Percentiles rank a stretch among this genome's conserved stretches.
Evolutionary conservation across 2,888 invertebrate genomes (phyloP).

Genomic region (Torymus tubicola): DNA sequence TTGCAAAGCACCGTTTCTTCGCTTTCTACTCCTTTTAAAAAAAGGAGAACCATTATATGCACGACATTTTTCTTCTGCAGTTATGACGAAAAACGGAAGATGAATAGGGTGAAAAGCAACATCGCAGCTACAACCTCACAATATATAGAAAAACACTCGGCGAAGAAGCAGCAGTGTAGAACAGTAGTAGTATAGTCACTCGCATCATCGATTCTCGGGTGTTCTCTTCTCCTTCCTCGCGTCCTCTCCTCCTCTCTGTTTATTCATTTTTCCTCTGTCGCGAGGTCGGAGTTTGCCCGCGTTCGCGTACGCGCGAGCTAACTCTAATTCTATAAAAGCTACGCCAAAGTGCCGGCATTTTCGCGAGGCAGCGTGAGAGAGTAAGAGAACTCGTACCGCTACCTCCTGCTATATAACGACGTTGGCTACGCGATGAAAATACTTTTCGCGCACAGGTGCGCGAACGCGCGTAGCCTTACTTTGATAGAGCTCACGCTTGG

Average conservation of each 20-base stretch:
- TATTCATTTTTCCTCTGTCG: not conserved
- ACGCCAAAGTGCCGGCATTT: constrained; percentile 30
- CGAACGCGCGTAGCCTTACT: no score
- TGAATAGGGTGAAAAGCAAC: no score
- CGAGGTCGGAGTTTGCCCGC: constrained; percentile 19
- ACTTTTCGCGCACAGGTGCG: constrained; percentile 6
- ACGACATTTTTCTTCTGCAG: no score
- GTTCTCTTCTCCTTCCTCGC: not conserved
- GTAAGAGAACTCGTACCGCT: no score
- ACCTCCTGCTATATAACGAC: not conserved
- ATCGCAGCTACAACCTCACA: no score
- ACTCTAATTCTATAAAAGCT: constrained; percentile 41
- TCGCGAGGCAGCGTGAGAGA: not conserved
- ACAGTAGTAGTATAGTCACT: not conserved
- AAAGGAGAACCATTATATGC: no score
- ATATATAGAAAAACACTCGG: no score
- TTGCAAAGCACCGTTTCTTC: no score
- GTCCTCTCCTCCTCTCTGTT: not conserved
- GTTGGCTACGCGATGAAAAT: constrained; percentile 2
- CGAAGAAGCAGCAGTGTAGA: no score
- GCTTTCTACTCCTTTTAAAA: no score
- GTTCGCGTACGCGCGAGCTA: not conserved
- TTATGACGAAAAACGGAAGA: no score
- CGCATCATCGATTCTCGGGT: constrained; percentile 14
- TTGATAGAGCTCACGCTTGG: no score